Conservation (phyloP, 2,797 vertebrate genomes). For the Triplophysa yarkandensis region DNA sequence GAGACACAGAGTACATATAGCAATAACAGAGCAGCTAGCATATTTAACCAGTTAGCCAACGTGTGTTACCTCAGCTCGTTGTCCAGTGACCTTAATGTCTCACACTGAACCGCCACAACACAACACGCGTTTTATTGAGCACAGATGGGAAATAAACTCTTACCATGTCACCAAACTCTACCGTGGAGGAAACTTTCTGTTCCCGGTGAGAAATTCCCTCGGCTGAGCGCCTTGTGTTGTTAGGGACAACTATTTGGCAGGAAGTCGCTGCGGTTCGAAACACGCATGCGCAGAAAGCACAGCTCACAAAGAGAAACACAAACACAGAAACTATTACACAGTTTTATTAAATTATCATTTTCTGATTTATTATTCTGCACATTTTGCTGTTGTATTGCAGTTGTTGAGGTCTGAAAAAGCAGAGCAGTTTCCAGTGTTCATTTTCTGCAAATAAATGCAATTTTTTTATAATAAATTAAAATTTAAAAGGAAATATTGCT, state of each 20-base stretch:
- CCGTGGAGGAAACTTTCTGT: slow-evolving; percentile 43
- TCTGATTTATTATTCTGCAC: too few relatives aligned
- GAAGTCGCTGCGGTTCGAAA: slow-evolving; percentile 60
- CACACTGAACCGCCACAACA: background rate
- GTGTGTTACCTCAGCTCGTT: slow-evolving; percentile 36
- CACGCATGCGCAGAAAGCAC: slow-evolving; percentile 64
- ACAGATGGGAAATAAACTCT: slow-evolving; percentile 59
- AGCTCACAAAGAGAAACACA: background rate
- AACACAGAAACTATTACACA: background rate
- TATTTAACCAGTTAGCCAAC: slow-evolving; percentile 44
- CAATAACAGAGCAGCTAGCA: slow-evolving; percentile 31
- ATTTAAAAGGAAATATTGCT: too few relatives aligned
- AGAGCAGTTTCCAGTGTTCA: too few relatives aligned
- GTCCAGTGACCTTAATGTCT: slow-evolving; percentile 33
- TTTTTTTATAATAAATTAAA: too few relatives aligned
- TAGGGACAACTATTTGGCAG: slow-evolving; percentile 79
- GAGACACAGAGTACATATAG: background rate
- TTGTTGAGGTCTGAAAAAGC: too few relatives aligned
- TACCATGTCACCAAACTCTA: slow-evolving; percentile 69
- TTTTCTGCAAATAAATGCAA: too few relatives aligned
- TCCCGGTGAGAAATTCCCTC: slow-evolving; percentile 55
- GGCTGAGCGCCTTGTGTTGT: slow-evolving; percentile 77
- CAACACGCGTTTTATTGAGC: background rate
- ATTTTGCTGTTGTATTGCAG: too few relatives aligned
- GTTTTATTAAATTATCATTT: too few relatives aligned